Evolutionary conservation across 2,797 vertebrate genomes (phyloP).

Genomic region (Limnodromus scolopaceus): DNA sequence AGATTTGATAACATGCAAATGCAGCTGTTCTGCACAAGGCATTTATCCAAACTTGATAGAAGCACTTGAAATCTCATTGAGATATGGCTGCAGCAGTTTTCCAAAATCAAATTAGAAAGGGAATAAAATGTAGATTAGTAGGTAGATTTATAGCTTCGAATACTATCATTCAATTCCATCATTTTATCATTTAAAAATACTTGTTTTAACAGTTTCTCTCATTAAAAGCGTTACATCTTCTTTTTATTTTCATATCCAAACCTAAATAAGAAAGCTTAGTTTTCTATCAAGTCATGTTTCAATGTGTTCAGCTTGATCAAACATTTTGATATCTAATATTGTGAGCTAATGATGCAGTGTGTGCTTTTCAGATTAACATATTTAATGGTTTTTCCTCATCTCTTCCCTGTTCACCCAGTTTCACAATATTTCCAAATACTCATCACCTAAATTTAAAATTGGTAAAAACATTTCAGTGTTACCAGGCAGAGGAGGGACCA

Average conservation of each 20-base stretch:
- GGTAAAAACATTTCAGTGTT: neutral
- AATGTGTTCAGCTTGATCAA: neutral
- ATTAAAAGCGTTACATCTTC: neutral
- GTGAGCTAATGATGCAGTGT: neutral
- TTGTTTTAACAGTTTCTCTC: neutral
- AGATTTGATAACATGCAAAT: neutral
- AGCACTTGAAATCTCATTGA: neutral
- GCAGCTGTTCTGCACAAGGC: neutral
- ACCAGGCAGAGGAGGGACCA: neutral
- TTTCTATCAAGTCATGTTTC: neutral
- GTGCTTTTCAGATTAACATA: neutral
- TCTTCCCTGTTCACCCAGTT: neutral
- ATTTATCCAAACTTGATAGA: neutral
- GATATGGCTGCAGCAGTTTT: neutral
- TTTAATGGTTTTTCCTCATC: neutral
- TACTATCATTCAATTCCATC: neutral
- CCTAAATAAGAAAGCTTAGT: neutral
- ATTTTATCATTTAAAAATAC: neutral
- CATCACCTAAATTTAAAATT: neutral
- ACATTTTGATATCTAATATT: neutral
- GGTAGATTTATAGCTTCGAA: neutral
- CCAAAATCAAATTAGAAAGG: neutral
- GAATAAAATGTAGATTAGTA: neutral
- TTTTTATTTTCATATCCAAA: neutral
- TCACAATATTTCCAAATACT: neutral